Evolutionary conservation across 1,140 invertebrate species (phyloP).

Genomic region (Drosophila serrata): DNA sequence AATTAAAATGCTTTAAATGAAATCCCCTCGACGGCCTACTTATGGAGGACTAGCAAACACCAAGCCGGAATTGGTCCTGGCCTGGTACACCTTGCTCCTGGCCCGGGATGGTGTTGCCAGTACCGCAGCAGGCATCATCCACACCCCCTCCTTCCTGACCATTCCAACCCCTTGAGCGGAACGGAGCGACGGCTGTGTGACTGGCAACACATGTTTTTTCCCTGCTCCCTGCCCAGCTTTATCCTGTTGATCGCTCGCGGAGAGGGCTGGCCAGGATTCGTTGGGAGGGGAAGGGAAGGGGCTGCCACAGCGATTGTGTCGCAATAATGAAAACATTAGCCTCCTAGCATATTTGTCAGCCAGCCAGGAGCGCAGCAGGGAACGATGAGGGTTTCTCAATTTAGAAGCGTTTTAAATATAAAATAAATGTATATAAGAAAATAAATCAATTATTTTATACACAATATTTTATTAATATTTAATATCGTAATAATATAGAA

Average conservation of each 20-base stretch:
- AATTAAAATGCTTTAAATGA: constrained; percentile 45
- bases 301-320: constrained; percentile 45
- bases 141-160: not conserved
- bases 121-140: not conserved
- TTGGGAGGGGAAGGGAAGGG: constrained; percentile 3
- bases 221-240: constrained; percentile 41
- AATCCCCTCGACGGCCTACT: constrained; percentile 48
- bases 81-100: constrained; percentile 44
- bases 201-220: constrained; percentile 85
- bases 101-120: constrained; percentile 14
- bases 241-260: constrained; percentile 73
- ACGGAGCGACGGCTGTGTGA: constrained; percentile 70
- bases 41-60: constrained; percentile 74
- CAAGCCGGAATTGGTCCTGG: constrained; percentile 66
- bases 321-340: constrained; percentile 80
- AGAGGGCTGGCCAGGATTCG: constrained; percentile 24
- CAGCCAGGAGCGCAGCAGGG: constrained; percentile 53
- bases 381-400: not conserved
- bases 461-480: not conserved
- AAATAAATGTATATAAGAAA: no score
- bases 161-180: constrained; percentile 26
- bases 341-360: constrained; percentile 62
- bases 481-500: no score
- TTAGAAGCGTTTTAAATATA: not conserved
- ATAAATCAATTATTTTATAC: not conserved